Evolutionary conservation across 2,797 vertebrate genomes (phyloP), one percentile per base, ranked within the genome.

Genomic region (Macropus fuliginosus): DNA sequence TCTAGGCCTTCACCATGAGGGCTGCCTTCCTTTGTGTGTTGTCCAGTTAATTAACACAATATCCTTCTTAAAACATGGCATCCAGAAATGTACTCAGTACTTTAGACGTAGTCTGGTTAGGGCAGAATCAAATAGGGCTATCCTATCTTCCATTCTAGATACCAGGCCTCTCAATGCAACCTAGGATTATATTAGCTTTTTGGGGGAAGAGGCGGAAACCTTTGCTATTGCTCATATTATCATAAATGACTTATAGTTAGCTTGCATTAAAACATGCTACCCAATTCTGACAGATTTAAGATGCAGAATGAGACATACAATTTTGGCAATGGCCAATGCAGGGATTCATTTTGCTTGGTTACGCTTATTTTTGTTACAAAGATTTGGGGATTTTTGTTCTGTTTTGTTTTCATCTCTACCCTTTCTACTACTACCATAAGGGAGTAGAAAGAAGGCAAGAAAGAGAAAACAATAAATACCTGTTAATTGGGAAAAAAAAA

Each of bases 381-480:
- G 66, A 24, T 40, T 81, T 81, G n/a, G n/a, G 62, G 31, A 14
- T 81, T 40, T 81, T 81, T 46, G 13, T n/a, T n/a, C n/a, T 66
- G 62, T 18, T 66, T 66, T 18, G 1, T n/a, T 74, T 74, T 74
- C 34, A 40, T 74, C 62, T 74, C 31, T 14, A n/a, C 31, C 5
- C n/a, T 40, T 74, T 74, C 16, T 0, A 74, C n/a, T 0, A 66
- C 27, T 34, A 74, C 66, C 18, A 46, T 24, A 8, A 10, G 5
- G 8, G n/a, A 21, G 16, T 0, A 0, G 5, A 6, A 34, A 6
- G n/a, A 21, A 21, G 6, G 11, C 46, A 40, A 16, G 3, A 40
- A 74, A 31, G 6, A 21, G 1, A 2, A 9, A 18, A 8, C 24
- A 81, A 66, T n/a, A 46, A 81, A 46, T 10, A 24, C 18, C 24